Evolutionary conservation across 92 coral and sea anemone species (phyloP).

Genomic region (Heliopora coerulea): DNA sequence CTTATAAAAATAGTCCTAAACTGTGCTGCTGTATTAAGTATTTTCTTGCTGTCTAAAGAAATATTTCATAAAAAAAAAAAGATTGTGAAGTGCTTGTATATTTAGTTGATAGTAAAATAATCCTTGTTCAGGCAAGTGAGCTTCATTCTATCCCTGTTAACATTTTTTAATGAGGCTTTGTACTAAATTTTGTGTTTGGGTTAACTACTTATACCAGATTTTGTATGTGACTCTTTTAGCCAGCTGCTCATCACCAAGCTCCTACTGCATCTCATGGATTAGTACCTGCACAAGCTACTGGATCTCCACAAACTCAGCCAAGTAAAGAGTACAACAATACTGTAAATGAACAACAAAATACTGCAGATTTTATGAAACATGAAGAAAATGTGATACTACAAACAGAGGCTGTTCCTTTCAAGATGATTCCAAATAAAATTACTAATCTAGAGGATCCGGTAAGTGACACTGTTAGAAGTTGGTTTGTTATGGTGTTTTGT

Average conservation of each 20-base stretch:
- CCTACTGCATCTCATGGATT: not conserved
- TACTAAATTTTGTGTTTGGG: not conserved
- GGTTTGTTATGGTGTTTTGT: no score
- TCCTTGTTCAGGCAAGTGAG: no score
- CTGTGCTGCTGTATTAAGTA: no score
- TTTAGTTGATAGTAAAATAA: no score
- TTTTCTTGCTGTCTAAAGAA: no score
- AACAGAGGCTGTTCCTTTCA: conserved; percentile 2
- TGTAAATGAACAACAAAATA: conserved; percentile 4
- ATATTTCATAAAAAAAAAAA: no score
- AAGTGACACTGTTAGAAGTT: not conserved
- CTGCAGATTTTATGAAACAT: not conserved
- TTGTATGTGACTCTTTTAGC: not conserved
- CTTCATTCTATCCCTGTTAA: no score
- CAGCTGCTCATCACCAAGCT: not conserved
- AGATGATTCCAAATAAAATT: conserved; percentile 1
- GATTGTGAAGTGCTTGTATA: no score
- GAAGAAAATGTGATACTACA: not conserved
- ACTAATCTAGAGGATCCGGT: conserved; percentile 7
- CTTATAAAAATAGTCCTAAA: no score
- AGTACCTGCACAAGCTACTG: not conserved
- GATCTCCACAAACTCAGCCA: not conserved
- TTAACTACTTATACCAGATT: not conserved
- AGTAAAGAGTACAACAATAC: not conserved
- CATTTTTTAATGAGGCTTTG: no score